Percentiles rank a stretch among this genome's conserved stretches.
These are phyloP conservation scores for Orestias chungarensis DNA, from an alignment of 2,797 vertebrate genomes.

Conservation along the genomic window DNA sequence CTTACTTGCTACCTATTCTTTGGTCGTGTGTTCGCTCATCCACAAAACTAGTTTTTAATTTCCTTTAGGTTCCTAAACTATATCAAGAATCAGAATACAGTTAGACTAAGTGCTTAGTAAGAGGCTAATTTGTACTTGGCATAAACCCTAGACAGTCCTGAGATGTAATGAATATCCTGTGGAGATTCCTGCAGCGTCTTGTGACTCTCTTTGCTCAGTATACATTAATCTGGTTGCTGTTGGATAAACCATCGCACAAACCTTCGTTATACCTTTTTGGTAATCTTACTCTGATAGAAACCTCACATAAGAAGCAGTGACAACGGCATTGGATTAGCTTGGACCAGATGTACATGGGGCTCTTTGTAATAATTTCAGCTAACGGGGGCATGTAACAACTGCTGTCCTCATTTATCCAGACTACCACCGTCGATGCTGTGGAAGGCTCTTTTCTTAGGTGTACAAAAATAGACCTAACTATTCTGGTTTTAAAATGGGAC, in stretches of 20 bases:
- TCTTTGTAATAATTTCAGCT: conserved; percentile 51
- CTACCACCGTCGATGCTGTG: conserved; percentile 56
- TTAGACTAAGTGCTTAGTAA: conserved; percentile 34
- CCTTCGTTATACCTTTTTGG: conserved; percentile 18
- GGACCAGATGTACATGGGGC: conserved; percentile 30
- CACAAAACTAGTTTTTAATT: conserved; percentile 21
- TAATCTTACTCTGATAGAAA: conserved; percentile 29
- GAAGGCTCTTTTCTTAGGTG: conserved; percentile 55
- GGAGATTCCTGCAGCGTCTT: conserved; percentile 42
- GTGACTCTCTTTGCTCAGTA: conserved; percentile 13
- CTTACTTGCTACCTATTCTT: conserved; percentile 14
- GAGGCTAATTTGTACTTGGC: conserved; percentile 40
- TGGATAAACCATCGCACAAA: conserved; percentile 20
- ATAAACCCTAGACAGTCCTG: conserved; percentile 63
- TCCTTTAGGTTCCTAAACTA: conserved; percentile 25
- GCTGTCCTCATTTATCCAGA: conserved; percentile 52
- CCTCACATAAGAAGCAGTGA: conserved; percentile 24
- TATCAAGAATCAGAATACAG: conserved; percentile 19
- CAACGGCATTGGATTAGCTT: conserved; percentile 26
- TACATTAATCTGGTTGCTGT: conserved; percentile 18
- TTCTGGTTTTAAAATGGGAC: conserved; percentile 78
- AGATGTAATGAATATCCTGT: conserved; percentile 65
- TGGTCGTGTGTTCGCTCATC: conserved; percentile 3
- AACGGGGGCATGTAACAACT: conserved; percentile 50
- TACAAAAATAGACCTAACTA: conserved; percentile 84